phyloP scores from a whole-genome alignment of 2,113 vertebrate species.

The Phodopus roborovskii region DNA sequence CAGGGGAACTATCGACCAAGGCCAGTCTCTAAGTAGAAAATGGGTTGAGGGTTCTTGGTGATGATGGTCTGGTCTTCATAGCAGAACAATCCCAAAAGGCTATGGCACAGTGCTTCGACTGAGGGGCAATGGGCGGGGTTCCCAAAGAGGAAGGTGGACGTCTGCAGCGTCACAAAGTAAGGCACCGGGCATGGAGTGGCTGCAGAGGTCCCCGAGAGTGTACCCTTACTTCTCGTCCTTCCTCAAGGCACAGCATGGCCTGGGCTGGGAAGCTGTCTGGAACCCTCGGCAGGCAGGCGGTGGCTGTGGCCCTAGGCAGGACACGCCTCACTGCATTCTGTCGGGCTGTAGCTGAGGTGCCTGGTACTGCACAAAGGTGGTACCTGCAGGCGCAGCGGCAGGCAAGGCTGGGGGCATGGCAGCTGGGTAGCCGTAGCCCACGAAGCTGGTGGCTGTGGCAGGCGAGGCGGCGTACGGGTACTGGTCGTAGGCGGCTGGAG shows the following conservation, averaged over 20 bases:
- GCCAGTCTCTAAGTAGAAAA: conserved; percentile 84
- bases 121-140: conserved; percentile 72
- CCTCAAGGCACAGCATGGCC: conserved; percentile 38
- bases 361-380: conserved; percentile 93
- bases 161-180: conserved; percentile 74
- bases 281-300: neutral
- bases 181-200: conserved; percentile 83
- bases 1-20: conserved; percentile 87
- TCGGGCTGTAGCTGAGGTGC: conserved; percentile 95
- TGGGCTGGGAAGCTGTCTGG: neutral
- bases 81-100: conserved; percentile 88
- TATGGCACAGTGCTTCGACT: conserved; percentile 89
- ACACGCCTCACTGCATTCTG: conserved; percentile 91
- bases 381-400: conserved; percentile 81
- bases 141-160: too few relatives aligned
- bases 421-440: conserved; percentile 89
- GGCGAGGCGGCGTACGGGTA: conserved; percentile 95
- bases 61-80: conserved; percentile 84
- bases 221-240: conserved; percentile 48
- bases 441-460: conserved; percentile 89
- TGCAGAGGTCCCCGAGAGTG: neutral
- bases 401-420: conserved; percentile 86
- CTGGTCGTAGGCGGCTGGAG: conserved; percentile 94
- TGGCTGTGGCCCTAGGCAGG: neutral
- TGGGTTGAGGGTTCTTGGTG: conserved; percentile 83